These are phyloP conservation scores for Drosophila heteroneura DNA, from an alignment of 2,888 invertebrate genomes.

Conservation along the genomic window DNA sequence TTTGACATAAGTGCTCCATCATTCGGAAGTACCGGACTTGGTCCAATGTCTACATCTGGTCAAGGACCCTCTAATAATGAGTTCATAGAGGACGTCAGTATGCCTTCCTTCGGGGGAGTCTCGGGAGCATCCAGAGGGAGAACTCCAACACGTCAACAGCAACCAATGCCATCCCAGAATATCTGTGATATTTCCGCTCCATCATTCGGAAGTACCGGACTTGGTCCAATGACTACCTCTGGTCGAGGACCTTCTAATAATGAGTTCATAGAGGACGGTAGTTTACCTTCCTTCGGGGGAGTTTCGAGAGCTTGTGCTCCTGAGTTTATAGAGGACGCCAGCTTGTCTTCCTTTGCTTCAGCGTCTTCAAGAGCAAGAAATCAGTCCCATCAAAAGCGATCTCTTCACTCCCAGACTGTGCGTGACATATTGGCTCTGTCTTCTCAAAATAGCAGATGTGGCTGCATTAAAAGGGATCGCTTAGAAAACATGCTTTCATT, in stretches of 20 bases:
- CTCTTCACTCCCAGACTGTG: conserved; percentile 7
- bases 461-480: conserved; percentile 2
- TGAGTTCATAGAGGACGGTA: neutral
- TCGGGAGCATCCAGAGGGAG: neutral
- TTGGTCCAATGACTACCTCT: neutral
- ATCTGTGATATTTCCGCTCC: neutral
- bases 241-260: accelerated
- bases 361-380: neutral
- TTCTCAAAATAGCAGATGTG: neutral
- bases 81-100: neutral
- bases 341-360: conserved; percentile 5
- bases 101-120: neutral
- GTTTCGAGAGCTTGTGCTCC: neutral
- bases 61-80: accelerated
- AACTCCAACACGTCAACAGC: neutral
- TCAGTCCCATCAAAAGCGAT: neutral
- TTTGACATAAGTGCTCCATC: neutral
- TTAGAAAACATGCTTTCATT: conserved; percentile 8
- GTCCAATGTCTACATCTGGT: neutral
- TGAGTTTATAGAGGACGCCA: conserved; percentile 2
- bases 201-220: neutral
- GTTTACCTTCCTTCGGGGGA: neutral
- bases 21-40: neutral
- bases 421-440: conserved; percentile 14
- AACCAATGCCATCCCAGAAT: neutral